Evolutionary conservation across 2,797 vertebrate genomes (phyloP), one percentile per base, ranked within the genome.

Genomic region (Dendrocincla fuliginosa): DNA sequence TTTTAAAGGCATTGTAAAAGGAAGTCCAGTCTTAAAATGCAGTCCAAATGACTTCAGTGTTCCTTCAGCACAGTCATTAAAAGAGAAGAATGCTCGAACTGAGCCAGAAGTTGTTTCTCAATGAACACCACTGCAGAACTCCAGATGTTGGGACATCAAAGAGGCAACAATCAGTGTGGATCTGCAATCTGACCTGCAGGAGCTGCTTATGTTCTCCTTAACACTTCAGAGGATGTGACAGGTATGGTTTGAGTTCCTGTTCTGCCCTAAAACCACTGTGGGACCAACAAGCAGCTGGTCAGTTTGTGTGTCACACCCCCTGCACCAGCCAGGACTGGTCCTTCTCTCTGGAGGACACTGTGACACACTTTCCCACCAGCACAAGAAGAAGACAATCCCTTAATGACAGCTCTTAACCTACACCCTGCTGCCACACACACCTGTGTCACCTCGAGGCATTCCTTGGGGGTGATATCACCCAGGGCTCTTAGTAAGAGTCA

Each of bases 211-310:
- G 0, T 4, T 35, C 65, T 30, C 49, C 49, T 16, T 11, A 6
- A 22, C n/a, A 2, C 27, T 5, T 24, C 13, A 3, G 37, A 2
- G 27, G 14, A 6, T 0, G 5, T 1, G 10, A 28, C 41, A 25
- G 35, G 13, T 28, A 8, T 0, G 20, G 11, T 9, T 14, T 8
- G 10, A 39, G 46, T 35, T 41, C 22, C 47, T 13, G 0, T 10
- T 39, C 35, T 33, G 27, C 39, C 60, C 10, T 1, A 33, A 17
- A 47, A 4, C 9, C 33, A 6, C 37, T 1, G 30, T 3, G 49
- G 30, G 25, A 30, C 33, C 50, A 18, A 6, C 2, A 0, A 27
- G 28, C 30, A 53, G 52, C 52, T 4, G 2, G 13, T 1, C 12
- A 11, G 0, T 5, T 1, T 3, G 64, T 28, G 52, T 25, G 55